These are phyloP conservation scores for Cariama cristata DNA, from an alignment of 2,113 vertebrate genomes.

Conservation along the genomic window DNA sequence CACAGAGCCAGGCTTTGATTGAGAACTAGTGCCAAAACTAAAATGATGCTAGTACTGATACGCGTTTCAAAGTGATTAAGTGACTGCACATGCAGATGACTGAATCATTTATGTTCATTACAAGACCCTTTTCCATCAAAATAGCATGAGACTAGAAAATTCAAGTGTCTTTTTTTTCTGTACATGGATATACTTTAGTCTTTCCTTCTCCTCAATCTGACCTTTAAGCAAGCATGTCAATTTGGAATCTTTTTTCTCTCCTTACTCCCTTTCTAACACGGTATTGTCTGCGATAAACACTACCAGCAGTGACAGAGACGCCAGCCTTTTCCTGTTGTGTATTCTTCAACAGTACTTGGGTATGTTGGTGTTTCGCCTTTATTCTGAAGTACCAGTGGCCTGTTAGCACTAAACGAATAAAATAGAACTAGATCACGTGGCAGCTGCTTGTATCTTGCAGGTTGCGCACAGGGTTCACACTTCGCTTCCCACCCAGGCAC, in stretches of 20 bases:
- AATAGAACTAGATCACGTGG: neutral
- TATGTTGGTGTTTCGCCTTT: neutral
- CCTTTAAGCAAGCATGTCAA: neutral
- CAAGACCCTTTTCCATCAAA: neutral
- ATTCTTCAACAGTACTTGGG: neutral
- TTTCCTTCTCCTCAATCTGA: neutral
- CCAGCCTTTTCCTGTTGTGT: neutral
- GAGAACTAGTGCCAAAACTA: conserved; percentile 10
- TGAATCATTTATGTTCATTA: neutral
- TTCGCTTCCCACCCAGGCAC: neutral
- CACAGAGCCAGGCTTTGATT: neutral
- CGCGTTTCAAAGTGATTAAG: neutral
- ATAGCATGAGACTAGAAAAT: neutral
- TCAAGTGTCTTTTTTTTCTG: neutral
- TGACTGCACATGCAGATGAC: neutral
- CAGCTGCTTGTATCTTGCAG: accelerated
- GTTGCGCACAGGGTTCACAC: neutral
- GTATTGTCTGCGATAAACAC: neutral
- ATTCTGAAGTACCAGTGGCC: neutral
- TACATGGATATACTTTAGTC: neutral
- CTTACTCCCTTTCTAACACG: neutral
- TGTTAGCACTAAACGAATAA: neutral
- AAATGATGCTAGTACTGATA: neutral
- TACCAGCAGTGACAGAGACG: neutral
- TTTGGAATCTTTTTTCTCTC: neutral